Conservation (phyloP, 2,888 invertebrate species). For the Lordiphosa andalusiaca region DNA sequence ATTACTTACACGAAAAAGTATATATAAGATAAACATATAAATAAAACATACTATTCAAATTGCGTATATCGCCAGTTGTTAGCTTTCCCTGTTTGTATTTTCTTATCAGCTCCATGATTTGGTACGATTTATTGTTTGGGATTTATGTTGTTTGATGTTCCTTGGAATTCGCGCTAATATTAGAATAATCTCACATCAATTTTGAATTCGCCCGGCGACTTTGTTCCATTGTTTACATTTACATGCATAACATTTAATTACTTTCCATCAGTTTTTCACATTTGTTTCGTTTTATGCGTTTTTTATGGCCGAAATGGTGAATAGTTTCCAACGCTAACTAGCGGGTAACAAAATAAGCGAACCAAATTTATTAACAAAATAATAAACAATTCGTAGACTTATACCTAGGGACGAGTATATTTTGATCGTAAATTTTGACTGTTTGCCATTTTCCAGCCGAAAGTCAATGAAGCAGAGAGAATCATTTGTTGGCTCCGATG, state of each 20-base stretch:
- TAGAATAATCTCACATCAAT: constrained; percentile 1
- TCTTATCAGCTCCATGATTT: constrained; percentile 76
- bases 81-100: constrained; percentile 73
- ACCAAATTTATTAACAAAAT: constrained; percentile 35
- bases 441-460: constrained; percentile 3
- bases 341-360: constrained; percentile 9
- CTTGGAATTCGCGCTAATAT: constrained; percentile 9
- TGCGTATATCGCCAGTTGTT: constrained; percentile 64
- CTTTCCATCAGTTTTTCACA: constrained; percentile 15
- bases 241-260: background rate
- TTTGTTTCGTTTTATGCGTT: constrained; percentile 27
- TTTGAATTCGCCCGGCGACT: constrained; percentile 4
- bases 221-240: constrained; percentile 17
- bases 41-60: constrained; percentile 68
- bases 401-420: background rate
- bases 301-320: constrained; percentile 17
- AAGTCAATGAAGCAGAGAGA: constrained; percentile 25
- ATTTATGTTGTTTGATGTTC: background rate
- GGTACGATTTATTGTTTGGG: constrained; percentile 1
- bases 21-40: background rate
- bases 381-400: constrained; percentile 30
- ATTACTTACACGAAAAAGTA: constrained; percentile 12
- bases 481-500: constrained; percentile 14
- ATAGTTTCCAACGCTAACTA: constrained; percentile 16
- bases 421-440: constrained; percentile 11